Evolutionary conservation across 1,140 invertebrate species (phyloP), one percentile per base, ranked within the genome.

Genomic region (Leptestheria dahalacensis): DNA sequence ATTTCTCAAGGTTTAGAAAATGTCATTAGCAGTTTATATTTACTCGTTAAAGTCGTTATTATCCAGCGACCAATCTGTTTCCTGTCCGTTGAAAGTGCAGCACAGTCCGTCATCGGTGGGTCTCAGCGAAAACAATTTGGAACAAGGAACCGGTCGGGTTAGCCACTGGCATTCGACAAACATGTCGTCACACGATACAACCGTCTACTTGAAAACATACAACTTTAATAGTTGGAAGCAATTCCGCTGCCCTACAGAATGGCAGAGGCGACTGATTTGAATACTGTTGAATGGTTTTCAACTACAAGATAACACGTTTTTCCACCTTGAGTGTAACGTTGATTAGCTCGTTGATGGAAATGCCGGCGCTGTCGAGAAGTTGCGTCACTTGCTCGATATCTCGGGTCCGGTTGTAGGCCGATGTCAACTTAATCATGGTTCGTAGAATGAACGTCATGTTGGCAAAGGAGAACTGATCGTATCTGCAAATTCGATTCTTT

Each of bases 61-160:
- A 18, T 29, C 18, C 12, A 28, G 28, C 12, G 15, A 20, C 53
- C 53, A 56, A 29, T 29, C 26, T 11, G 25, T 29, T 29, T 26
- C 26, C 26, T 33, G 23, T n/a, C 54, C 56, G 41, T 62, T 62
- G 33, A 62, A 62, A n/a, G 54, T 50, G 28, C 61, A 62, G 54
- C 61, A 62, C 48, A 57, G 33, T 15, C 61, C 61, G 33, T 62
- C 61, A 12, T 62, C 61, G 4, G 53, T 60, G 2, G 58, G 58
- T 20, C 26, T 15, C 21, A 55, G 33, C 10, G 26, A 25, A 11
- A 55, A 55, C n/a, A 18, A 55, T 29, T 55, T n/a, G 25, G 33
- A 29, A 20, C 53, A 55, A 0, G 53, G 53, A 18, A 29, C 26
- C 3, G 53, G 23, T 18, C 10, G 11, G 15, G n/a, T 33, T 4